A percentile compares a stretch with the other conserved stretches of the same genome.
Evolutionary conservation across 1,140 invertebrate genomes (phyloP).

Genomic region (Drosophila biarmipes): DNA sequence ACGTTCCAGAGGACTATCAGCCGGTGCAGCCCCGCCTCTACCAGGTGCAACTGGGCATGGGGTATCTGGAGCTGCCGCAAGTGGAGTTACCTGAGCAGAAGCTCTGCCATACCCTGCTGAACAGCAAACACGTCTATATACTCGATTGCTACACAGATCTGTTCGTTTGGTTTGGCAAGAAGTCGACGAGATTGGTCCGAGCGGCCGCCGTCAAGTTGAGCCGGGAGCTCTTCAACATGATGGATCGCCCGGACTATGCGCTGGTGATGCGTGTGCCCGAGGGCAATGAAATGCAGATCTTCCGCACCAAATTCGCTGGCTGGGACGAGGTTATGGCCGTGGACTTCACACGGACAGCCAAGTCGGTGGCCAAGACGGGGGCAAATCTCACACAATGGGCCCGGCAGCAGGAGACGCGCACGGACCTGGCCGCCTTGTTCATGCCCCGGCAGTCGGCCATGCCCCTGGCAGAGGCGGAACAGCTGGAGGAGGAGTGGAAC

Average conservation of each 20-base stretch:
- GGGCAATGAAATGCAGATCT: slow-evolving; percentile 94
- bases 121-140: slow-evolving; percentile 98
- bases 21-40: slow-evolving; percentile 94
- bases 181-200: slow-evolving; percentile 97
- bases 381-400: slow-evolving; percentile 98
- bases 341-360: slow-evolving; percentile 99
- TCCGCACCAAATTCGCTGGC: slow-evolving; percentile 98
- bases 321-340: slow-evolving; percentile 99
- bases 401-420: slow-evolving; percentile 93
- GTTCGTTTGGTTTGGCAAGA: slow-evolving; percentile 99
- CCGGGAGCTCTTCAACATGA: slow-evolving; percentile 97
- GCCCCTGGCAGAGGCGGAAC: slow-evolving; percentile 93
- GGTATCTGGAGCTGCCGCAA: slow-evolving; percentile 99
- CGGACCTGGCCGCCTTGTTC: slow-evolving; percentile 97
- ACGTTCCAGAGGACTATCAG: slow-evolving; percentile 91
- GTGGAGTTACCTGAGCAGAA: slow-evolving; percentile 93
- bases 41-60: slow-evolving; percentile 98
- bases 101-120: slow-evolving; percentile 90
- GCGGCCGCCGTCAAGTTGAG: slow-evolving; percentile 98
- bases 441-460: slow-evolving; percentile 96
- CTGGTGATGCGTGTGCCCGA: slow-evolving; percentile 95
- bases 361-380: slow-evolving; percentile 97
- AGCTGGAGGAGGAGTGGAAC: slow-evolving; percentile 97
- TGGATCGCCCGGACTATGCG: slow-evolving; percentile 94
- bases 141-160: slow-evolving; percentile 97